Conservation (phyloP, 2,113 vertebrate genomes). For the Cariama cristata region DNA sequence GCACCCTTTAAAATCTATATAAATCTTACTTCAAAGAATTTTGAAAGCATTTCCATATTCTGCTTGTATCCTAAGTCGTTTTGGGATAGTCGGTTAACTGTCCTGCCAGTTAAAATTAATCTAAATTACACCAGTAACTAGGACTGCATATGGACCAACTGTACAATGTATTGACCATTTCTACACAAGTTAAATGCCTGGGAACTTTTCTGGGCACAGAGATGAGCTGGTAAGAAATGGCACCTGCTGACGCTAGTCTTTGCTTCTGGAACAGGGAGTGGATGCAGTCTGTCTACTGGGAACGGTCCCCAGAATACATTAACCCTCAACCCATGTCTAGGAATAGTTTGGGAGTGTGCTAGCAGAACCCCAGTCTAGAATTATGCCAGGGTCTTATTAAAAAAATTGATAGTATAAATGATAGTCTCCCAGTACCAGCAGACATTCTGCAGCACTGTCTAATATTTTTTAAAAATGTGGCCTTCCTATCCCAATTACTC, state of each 20-base stretch:
- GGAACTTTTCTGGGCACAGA: not conserved
- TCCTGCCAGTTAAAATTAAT: not conserved
- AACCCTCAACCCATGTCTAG: not conserved
- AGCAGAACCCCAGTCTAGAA: not conserved
- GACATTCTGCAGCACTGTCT: not conserved
- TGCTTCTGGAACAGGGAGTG: not conserved
- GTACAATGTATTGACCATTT: not conserved
- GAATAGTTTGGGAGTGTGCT: not conserved
- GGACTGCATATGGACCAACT: not conserved
- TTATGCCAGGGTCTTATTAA: not conserved
- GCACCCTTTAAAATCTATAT: not conserved
- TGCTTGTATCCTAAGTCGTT: not conserved
- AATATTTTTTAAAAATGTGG: not conserved
- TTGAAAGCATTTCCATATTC: not conserved
- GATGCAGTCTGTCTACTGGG: not conserved
- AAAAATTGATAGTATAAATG: not conserved
- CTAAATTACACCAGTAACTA: not conserved
- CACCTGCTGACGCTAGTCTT: not conserved
- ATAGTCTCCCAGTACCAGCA: not conserved
- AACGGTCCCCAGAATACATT: rapidly evolving
- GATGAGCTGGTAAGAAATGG: not conserved
- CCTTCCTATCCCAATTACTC: not conserved
- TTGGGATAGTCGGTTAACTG: not conserved
- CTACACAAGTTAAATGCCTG: not conserved
- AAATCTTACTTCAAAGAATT: not conserved